These are phyloP conservation scores for Lasioglossum oenotherae DNA, from an alignment of 2,888 invertebrate species.

Conservation along the genomic window DNA sequence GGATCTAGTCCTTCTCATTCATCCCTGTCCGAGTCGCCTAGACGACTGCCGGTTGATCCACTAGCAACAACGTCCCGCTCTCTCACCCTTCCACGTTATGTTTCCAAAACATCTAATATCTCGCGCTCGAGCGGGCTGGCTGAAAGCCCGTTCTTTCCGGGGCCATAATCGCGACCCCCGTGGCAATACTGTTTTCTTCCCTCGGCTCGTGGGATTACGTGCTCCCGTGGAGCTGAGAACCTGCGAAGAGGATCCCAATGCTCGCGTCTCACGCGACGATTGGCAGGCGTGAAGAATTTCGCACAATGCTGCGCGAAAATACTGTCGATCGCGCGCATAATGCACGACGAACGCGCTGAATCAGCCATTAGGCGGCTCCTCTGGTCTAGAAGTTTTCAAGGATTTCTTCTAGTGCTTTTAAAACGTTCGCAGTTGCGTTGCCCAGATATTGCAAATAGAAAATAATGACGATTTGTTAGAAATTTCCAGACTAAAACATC, in stretches of 20 bases:
- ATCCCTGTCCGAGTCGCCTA: constrained; percentile 34
- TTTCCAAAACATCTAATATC: constrained; percentile 78
- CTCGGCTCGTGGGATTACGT: constrained; percentile 45
- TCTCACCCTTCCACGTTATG: constrained; percentile 69
- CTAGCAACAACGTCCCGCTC: constrained; percentile 59
- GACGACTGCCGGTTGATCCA: constrained; percentile 34
- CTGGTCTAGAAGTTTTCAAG: neutral
- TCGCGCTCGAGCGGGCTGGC: constrained; percentile 75
- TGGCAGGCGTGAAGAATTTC: constrained; percentile 80
- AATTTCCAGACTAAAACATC: neutral
- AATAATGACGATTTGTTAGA: neutral
- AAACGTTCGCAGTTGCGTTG: too few relatives aligned
- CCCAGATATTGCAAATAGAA: neutral
- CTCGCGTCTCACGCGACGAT: constrained; percentile 58
- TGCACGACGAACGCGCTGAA: constrained; percentile 77
- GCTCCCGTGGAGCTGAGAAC: neutral
- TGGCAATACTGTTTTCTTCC: constrained; percentile 54
- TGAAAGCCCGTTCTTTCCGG: constrained; percentile 64
- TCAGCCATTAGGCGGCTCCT: constrained; percentile 71
- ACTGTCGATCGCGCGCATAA: constrained; percentile 78
- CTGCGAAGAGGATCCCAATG: neutral
- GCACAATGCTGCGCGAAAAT: constrained; percentile 77
- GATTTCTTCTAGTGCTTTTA: neutral
- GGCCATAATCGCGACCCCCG: constrained; percentile 61
- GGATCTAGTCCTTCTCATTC: constrained; percentile 19